Conservation (phyloP, 2,113 vertebrate genomes). For the Dicaeum eximium region DNA sequence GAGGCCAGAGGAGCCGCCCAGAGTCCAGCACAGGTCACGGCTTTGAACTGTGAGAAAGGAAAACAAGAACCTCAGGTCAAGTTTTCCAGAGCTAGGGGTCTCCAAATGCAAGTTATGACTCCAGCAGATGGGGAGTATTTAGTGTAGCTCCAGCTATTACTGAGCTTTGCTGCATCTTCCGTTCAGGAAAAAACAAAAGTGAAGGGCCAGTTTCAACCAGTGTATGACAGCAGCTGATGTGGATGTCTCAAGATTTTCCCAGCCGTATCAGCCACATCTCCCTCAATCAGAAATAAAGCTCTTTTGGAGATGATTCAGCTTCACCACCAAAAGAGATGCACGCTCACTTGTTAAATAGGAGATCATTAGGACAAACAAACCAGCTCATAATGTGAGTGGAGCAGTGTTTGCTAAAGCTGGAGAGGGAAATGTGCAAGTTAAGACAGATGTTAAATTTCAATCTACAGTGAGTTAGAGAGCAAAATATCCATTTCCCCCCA, state of each 20-base stretch:
- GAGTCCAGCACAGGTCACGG: background rate
- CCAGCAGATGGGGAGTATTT: background rate
- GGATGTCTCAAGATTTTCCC: background rate
- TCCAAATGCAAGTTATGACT: background rate
- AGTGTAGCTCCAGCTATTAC: background rate
- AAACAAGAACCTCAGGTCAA: background rate
- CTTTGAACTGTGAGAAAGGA: background rate
- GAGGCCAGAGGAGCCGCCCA: background rate
- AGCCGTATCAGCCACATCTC: background rate
- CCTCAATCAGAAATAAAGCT: background rate
- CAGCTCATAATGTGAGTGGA: rapidly evolving
- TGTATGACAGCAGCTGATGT: background rate
- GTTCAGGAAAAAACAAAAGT: background rate
- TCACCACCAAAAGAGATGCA: background rate
- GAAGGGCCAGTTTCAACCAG: background rate
- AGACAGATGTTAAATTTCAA: background rate
- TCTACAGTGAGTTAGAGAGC: background rate
- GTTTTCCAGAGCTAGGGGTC: background rate
- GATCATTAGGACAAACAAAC: background rate
- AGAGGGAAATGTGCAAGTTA: background rate
- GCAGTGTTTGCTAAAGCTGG: background rate
- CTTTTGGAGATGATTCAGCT: background rate
- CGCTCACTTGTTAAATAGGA: background rate
- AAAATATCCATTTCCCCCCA: rapidly evolving
- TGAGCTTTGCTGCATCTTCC: background rate